Percentiles rank a stretch among this genome's conserved stretches.
Conservation (phyloP, 2,888 invertebrate species). For the Oscheius sp. region DNA sequence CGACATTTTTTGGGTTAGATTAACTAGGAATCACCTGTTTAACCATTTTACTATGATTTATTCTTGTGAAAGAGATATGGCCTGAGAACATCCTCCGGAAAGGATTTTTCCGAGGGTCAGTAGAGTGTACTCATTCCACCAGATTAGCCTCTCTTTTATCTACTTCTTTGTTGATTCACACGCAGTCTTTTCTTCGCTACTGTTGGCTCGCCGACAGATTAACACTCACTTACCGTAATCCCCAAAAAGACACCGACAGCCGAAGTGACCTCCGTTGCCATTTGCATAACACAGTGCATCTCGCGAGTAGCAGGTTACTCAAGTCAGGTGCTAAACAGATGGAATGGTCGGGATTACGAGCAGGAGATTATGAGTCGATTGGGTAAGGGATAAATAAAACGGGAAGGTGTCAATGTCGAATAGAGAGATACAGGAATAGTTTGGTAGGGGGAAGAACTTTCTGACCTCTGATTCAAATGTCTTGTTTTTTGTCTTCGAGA, state of each 20-base stretch:
- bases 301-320: not conserved
- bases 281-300: conserved; percentile 11
- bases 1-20: no score
- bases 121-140: no score
- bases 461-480: no score
- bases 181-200: not conserved
- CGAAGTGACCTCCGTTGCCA: conserved; percentile 20
- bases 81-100: no score
- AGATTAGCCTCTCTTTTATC: not conserved
- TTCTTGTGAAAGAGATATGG: no score
- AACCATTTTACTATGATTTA: no score
- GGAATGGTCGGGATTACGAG: not conserved
- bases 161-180: not conserved
- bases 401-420: not conserved
- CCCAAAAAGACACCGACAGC: not conserved
- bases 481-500: not conserved
- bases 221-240: conserved; percentile 25
- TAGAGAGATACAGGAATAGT: not conserved
- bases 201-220: conserved; percentile 8
- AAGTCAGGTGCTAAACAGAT: not conserved
- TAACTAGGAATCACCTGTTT: no score
- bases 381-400: not conserved
- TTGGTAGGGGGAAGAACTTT: no score
- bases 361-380: not conserved
- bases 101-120: no score